A percentile compares a stretch with the other conserved stretches of the same genome.
These are phyloP conservation scores for Coleophora flavipennella DNA, from an alignment of 2,888 invertebrate species.

Conservation along the genomic window DNA sequence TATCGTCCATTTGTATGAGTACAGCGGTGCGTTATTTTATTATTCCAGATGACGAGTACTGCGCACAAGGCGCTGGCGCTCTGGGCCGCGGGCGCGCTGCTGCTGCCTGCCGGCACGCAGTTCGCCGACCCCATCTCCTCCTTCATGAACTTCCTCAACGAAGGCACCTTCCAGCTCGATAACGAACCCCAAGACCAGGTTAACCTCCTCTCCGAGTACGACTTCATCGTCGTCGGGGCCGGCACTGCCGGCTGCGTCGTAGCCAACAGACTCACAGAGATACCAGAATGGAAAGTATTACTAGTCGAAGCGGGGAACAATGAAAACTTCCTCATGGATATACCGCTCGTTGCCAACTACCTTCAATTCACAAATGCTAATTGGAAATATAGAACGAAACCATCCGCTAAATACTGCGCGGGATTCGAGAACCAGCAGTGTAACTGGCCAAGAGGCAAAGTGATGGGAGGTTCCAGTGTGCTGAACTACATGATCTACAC, in stretches of 20 bases:
- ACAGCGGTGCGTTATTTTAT: not conserved
- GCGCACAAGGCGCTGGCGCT: conserved; percentile 29
- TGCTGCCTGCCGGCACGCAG: conserved; percentile 39
- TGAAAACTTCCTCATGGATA: conserved; percentile 82
- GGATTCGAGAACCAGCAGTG: conserved; percentile 83
- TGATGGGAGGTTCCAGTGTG: conserved; percentile 86
- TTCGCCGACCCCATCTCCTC: conserved; percentile 55
- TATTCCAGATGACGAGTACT: conserved; percentile 54
- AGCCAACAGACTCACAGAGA: conserved; percentile 81
- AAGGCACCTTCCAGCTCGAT: conserved; percentile 64
- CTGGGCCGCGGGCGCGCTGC: conserved; percentile 32
- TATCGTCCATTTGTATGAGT: too few relatives aligned
- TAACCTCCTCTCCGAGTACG: conserved; percentile 73
- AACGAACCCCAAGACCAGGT: conserved; percentile 70
- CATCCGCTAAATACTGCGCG: conserved; percentile 79
- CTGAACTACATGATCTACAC: conserved; percentile 88
- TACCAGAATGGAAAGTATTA: conserved; percentile 77
- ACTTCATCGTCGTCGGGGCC: conserved; percentile 85
- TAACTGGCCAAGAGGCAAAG: conserved; percentile 86
- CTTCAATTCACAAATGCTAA: conserved; percentile 81
- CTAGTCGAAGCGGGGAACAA: conserved; percentile 81
- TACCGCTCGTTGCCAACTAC: conserved; percentile 81
- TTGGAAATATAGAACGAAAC: conserved; percentile 87
- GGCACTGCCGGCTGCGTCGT: conserved; percentile 86
- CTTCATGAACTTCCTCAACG: conserved; percentile 62